Evolutionary conservation across 2,888 invertebrate species (phyloP).

Genomic region (Watsonalla binaria): DNA sequence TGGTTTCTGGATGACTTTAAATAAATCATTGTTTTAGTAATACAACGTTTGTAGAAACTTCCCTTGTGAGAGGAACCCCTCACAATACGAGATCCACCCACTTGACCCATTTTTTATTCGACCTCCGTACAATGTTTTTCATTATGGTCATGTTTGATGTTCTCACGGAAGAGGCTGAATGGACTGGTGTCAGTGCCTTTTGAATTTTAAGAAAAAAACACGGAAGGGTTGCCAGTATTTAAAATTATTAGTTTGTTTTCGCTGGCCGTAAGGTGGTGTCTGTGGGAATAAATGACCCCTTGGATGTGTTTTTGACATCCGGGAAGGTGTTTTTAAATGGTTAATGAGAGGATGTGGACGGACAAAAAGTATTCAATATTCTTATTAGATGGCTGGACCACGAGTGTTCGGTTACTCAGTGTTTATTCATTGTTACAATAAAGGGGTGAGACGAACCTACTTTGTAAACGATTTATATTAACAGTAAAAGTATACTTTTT

Average conservation of each 20-base stretch:
- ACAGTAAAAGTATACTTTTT: too few relatives aligned
- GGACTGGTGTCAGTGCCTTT: constrained; percentile 45
- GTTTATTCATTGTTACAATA: constrained; percentile 8
- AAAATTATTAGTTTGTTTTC: constrained; percentile 72
- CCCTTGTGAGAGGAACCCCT: not conserved
- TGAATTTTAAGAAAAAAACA: constrained; percentile 49
- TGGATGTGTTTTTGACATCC: constrained; percentile 60
- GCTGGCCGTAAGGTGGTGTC: constrained; percentile 57
- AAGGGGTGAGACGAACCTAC: constrained; percentile 5
- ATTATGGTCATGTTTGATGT: constrained; percentile 66
- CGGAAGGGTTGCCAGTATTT: constrained; percentile 72
- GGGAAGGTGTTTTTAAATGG: constrained; percentile 62
- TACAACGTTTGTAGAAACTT: too few relatives aligned
- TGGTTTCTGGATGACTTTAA: too few relatives aligned
- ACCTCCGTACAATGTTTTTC: constrained; percentile 45
- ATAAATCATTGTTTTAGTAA: too few relatives aligned
- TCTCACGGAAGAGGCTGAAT: constrained; percentile 75
- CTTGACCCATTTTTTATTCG: constrained; percentile 44
- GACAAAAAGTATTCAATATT: constrained; percentile 48
- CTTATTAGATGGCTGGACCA: constrained; percentile 42
- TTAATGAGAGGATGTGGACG: constrained; percentile 61
- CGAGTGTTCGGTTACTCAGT: constrained; percentile 41
- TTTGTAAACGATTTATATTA: not conserved
- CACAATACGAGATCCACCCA: not conserved
- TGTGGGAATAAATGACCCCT: constrained; percentile 75